Base-by-base conservation (phyloP, 2,888 invertebrate genomes). In the Andrena praecox region DNA sequence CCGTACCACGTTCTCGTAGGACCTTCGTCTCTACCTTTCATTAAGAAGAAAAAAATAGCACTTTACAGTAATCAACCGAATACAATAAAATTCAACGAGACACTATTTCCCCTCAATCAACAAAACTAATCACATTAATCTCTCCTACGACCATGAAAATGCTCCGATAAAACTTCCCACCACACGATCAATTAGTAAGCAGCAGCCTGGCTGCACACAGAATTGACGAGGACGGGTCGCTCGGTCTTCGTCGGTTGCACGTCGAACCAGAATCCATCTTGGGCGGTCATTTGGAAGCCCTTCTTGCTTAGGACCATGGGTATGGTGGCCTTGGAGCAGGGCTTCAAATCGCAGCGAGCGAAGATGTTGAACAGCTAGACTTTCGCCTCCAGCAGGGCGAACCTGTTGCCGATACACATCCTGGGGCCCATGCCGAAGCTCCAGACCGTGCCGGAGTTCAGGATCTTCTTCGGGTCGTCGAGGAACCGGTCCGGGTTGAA, bases 401-500 rank as follows among this genome's bases (percentile, higher is more conserved):
- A 91, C 35, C 90, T 80, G 33, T 89, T 87, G 60, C 92, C 94
- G 56, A 94, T 92, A 42, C 94, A 94, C 81, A 90, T 92, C 35
- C 94, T 88, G 0, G 94, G 93, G 4, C 94, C 94, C 1, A 86
- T 8, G 0, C 94, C 94, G 77, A 94, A 94, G 0, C 94, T 93
- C 7, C 93, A 20, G 70, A 89, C 94, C 0, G 91, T 87, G 6
- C 81, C 88, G 0, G 91, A 91, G 33, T 90, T 90, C 1, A 89
- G 0, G n/a, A 35, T 94, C 90, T 84, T 84, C 20, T 82, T 89
- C 0, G 69, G 31, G 3, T 88, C 77, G 0, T 60, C 62, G 4
- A 77, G 59, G 77, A 94, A 94, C 12, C 94, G 89, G 0, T 94
- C 94, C 0, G 94, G 94, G 74, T 94, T 87, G 75, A 95, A 95